Base-by-base conservation (phyloP, 2,797 vertebrate genomes). In the Distichodus sexfasciatus region DNA sequence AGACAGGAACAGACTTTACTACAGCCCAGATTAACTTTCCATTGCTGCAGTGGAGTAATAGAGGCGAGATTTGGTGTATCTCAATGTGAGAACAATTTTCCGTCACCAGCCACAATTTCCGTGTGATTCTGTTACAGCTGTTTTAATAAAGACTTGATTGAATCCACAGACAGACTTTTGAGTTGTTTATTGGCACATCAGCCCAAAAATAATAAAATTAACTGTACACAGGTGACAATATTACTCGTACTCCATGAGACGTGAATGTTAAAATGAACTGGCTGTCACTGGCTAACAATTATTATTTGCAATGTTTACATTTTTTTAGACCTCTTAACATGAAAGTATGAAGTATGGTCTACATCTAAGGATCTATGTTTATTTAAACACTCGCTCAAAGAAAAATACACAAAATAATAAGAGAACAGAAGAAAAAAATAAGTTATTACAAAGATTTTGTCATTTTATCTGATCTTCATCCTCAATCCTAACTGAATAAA, bases 11-110 rank as follows among this genome's bases (percentile, higher is more conserved):
- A 48, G 7, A 40, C 28, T 38, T 71, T 47, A 55, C 41, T 38
- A 12, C 59, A 31, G 31, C 8, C 44, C 47, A 55, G 31, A 64
- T 40, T 24, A 71, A 71, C 50, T 71, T 71, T 65, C 51, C 43
- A 15, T 41, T 64, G n/a, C 31, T 46, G 17, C 14, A 7, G 40
- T 3, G 46, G 23, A 58, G 8, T 46, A 1, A 31, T 17, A 48
- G 40, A 61, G n/a, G 11, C n/a, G 11, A 41, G 3, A 14, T 5
- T 29, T 6, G n/a, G 26, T 31, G 14, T 1, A 23, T 43, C 5
- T 1, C 10, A 54, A 66, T 17, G 1, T 11, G 9, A 47, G 44
- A 2, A 1, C 3, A 6, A 9, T 3, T 24, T 12, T n/a, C n/a
- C n/a, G n/a, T n/a, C n/a, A n/a, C n/a, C 19, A 23, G 41, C 4